phyloP scores from a whole-genome alignment of 2,888 invertebrate species.

The Lasioglossum calceatum region DNA sequence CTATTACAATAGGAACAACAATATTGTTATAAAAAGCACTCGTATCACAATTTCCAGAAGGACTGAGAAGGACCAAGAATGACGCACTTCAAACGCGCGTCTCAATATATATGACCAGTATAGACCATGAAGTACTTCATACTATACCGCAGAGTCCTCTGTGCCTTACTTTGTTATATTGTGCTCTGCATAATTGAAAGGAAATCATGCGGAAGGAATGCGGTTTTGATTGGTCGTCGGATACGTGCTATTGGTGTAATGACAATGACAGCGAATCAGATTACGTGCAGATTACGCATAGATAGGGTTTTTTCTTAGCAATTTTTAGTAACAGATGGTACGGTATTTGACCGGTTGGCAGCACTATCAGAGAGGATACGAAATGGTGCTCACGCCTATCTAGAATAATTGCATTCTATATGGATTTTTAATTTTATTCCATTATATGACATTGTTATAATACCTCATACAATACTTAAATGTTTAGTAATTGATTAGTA shows the following conservation, averaged over 20 bases:
- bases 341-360: too few species aligned
- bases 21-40: slow-evolving; percentile 19
- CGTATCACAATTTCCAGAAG: slow-evolving; percentile 24
- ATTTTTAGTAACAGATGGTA: too few species aligned
- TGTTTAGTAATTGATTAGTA: too few species aligned
- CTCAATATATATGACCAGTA: neutral
- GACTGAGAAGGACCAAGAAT: neutral
- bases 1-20: neutral
- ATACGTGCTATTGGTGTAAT: neutral
- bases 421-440: too few species aligned
- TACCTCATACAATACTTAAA: too few species aligned
- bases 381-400: too few species aligned
- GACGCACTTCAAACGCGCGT: slow-evolving; percentile 30
- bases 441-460: too few species aligned
- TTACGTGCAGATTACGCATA: neutral
- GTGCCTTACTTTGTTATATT: neutral
- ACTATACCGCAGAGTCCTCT: neutral
- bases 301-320: neutral
- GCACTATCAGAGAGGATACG: too few species aligned
- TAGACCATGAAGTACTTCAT: neutral
- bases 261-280: neutral
- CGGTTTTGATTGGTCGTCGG: too few species aligned
- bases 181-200: neutral
- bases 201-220: too few species aligned
- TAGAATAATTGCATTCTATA: too few species aligned